phyloP scores from a whole-genome alignment of 2,797 vertebrate genomes.

The Harpagifer antarcticus region DNA sequence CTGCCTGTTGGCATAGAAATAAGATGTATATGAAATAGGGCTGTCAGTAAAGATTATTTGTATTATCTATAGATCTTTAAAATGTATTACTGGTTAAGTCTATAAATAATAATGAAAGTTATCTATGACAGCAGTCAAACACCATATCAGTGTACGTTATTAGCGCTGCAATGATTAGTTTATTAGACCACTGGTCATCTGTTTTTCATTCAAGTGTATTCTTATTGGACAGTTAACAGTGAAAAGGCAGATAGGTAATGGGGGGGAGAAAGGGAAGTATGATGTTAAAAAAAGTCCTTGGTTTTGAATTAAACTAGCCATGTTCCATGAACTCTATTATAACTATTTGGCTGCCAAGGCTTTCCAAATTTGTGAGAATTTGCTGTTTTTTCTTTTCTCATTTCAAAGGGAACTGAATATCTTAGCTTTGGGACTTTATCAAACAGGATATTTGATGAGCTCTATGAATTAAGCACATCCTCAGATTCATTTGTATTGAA shows the following conservation, averaged over 20 bases:
- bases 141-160: not conserved
- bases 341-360: too few species aligned
- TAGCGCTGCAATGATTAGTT: not conserved
- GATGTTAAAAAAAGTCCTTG: too few species aligned
- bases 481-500: too few species aligned
- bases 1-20: not conserved
- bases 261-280: too few species aligned
- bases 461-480: not conserved
- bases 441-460: too few species aligned
- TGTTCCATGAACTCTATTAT: too few species aligned
- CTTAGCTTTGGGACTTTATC: not conserved
- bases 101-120: not conserved
- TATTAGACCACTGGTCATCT: not conserved
- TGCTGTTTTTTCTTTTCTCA: not conserved
- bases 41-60: not conserved
- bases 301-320: too few species aligned
- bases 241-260: too few species aligned
- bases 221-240: too few species aligned
- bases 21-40: not conserved
- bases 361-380: not conserved
- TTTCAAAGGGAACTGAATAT: not conserved
- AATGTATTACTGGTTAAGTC: not conserved
- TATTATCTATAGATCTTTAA: not conserved
- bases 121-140: not conserved
- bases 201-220: too few species aligned